Percentiles rank a stretch among this genome's conserved stretches.
These are phyloP conservation scores for Asbolus verrucosus DNA, from an alignment of 1,140 invertebrate genomes.

Conservation along the genomic window DNA sequence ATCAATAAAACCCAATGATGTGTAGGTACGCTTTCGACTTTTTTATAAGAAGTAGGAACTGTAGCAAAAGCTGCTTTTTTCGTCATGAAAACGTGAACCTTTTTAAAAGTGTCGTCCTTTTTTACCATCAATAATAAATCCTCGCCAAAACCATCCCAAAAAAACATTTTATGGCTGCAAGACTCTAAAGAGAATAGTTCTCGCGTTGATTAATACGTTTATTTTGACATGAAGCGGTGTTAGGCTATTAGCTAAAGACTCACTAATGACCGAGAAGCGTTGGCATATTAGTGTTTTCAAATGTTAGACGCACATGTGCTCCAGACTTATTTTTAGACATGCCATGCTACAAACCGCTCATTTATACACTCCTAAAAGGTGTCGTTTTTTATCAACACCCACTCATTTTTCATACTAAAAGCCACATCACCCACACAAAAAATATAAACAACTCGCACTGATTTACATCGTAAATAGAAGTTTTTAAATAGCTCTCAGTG, in stretches of 20 bases:
- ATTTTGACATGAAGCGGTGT: conserved; percentile 61
- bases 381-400: conserved; percentile 11
- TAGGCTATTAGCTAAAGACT: conserved; percentile 60
- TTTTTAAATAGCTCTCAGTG: too few relatives aligned
- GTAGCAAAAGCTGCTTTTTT: conserved; percentile 7
- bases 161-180: conserved; percentile 19
- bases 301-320: conserved; percentile 49
- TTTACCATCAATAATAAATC: conserved; percentile 2
- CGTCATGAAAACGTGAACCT: not conserved
- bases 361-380: conserved; percentile 38
- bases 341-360: conserved; percentile 23
- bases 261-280: conserved; percentile 57
- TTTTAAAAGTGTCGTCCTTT: not conserved
- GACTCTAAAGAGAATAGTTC: conserved; percentile 19
- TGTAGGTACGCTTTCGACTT: too few relatives aligned
- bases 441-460: not conserved
- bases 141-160: conserved; percentile 13
- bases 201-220: conserved; percentile 61
- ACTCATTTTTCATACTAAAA: conserved; percentile 44
- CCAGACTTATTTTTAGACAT: conserved; percentile 32
- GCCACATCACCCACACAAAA: not conserved
- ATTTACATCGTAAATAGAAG: too few relatives aligned
- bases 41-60: too few relatives aligned
- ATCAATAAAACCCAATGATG: too few relatives aligned
- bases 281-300: conserved; percentile 60